These are phyloP conservation scores for Spheniscus humboldti DNA, from an alignment of 2,797 vertebrate genomes.

Conservation along the genomic window DNA sequence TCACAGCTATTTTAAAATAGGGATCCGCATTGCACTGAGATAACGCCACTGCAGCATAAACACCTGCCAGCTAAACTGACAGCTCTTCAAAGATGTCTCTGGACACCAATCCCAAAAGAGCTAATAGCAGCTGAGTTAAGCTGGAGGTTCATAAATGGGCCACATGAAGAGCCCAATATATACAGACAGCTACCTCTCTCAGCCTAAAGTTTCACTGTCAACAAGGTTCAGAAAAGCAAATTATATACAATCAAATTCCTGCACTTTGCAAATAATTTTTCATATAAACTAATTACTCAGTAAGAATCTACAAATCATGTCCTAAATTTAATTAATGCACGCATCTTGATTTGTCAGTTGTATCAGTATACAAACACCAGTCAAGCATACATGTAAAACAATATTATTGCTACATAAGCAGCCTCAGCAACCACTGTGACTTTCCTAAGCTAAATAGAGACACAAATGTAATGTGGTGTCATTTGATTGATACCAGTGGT, in stretches of 20 bases:
- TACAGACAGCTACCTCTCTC: background rate
- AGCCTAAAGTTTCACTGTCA: background rate
- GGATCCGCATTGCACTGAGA: background rate
- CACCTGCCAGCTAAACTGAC: constrained; percentile 26
- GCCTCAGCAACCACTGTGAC: background rate
- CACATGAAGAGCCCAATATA: background rate
- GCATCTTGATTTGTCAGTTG: background rate
- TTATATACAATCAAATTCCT: rapidly evolving
- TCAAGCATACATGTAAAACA: background rate
- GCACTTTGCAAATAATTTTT: background rate
- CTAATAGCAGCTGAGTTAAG: background rate
- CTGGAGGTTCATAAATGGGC: background rate
- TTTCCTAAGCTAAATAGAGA: background rate
- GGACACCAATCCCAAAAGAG: background rate
- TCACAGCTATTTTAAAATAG: background rate
- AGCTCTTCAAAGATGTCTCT: background rate
- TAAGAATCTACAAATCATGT: background rate
- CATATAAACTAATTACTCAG: background rate
- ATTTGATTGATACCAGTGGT: background rate
- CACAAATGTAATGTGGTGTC: background rate
- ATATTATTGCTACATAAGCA: background rate
- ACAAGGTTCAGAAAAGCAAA: background rate
- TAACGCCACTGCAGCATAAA: background rate
- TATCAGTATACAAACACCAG: background rate
- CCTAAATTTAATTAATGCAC: background rate